These are phyloP conservation scores for Oxycera nigricornis DNA, from an alignment of 2,888 invertebrate genomes.

Conservation along the genomic window DNA sequence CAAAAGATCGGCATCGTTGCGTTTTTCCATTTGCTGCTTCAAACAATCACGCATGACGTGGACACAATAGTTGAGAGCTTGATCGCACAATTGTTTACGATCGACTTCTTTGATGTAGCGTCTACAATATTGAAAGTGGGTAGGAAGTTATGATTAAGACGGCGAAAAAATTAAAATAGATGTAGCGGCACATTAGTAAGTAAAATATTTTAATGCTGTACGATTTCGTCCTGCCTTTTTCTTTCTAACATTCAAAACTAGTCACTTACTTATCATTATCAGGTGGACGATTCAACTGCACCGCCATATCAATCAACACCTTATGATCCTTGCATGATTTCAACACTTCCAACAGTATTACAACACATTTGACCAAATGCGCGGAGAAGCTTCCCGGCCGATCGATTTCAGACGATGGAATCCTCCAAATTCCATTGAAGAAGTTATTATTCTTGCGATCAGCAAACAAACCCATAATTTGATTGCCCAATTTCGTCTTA, in stretches of 20 bases:
- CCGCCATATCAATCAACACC: slow-evolving; percentile 78
- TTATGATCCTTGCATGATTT: slow-evolving; percentile 81
- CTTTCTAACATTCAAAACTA: neutral
- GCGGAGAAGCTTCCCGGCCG: slow-evolving; percentile 90
- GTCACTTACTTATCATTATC: slow-evolving; percentile 80
- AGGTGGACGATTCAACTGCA: slow-evolving; percentile 80
- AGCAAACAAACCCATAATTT: slow-evolving; percentile 81
- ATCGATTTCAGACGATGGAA: slow-evolving; percentile 88
- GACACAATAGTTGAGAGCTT: slow-evolving; percentile 77
- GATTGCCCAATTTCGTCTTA: slow-evolving; percentile 70
- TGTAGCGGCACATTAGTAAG: no score
- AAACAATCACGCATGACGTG: slow-evolving; percentile 73
- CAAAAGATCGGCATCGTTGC: slow-evolving; percentile 64
- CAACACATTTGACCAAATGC: slow-evolving; percentile 86
- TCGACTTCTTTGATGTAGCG: slow-evolving; percentile 86
- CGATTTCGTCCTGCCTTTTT: neutral
- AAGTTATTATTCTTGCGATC: slow-evolving; percentile 87
- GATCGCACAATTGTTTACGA: slow-evolving; percentile 79
- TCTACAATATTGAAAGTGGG: slow-evolving; percentile 63
- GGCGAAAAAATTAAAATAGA: slow-evolving; percentile 20
- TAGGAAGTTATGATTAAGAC: slow-evolving; percentile 27
- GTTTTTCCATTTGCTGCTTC: slow-evolving; percentile 64
- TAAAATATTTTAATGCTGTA: no score
- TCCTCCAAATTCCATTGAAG: slow-evolving; percentile 93
- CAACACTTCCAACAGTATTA: slow-evolving; percentile 81